phyloP scores from a whole-genome alignment of 2,888 invertebrate species.

The Cantharis rustica region DNA sequence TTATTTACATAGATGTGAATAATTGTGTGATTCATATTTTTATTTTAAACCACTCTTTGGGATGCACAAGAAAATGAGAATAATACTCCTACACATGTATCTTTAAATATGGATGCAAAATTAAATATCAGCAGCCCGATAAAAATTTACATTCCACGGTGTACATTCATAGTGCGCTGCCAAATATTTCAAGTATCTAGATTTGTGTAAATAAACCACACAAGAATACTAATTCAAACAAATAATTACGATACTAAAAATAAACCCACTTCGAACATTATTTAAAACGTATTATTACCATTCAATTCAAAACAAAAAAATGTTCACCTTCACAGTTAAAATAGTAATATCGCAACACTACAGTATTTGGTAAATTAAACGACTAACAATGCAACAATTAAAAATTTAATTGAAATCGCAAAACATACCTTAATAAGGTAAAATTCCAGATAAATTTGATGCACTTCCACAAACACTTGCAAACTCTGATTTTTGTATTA shows the following conservation, averaged over 20 bases:
- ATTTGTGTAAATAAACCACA: neutral
- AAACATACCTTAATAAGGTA: conserved; percentile 16
- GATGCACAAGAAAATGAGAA: neutral
- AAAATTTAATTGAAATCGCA: neutral
- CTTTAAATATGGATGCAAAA: neutral
- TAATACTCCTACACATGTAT: neutral
- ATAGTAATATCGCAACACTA: neutral
- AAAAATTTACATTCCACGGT: neutral
- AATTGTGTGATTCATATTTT: neutral
- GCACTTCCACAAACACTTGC: conserved; percentile 15
- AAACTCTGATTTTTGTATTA: conserved; percentile 39
- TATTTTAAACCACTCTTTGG: neutral
- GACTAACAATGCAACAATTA: neutral
- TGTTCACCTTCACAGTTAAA: neutral
- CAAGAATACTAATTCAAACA: neutral
- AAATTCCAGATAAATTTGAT: conserved; percentile 15
- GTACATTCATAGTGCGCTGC: neutral
- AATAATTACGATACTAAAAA: conserved; percentile 2
- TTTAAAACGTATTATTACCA: neutral
- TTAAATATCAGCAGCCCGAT: neutral
- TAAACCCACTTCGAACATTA: neutral
- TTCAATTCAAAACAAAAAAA: neutral
- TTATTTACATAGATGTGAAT: neutral
- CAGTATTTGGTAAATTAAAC: neutral
- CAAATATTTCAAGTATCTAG: neutral